phyloP scores from a whole-genome alignment of 2,888 invertebrate species.

The Sphaerophoria rueppellii region DNA sequence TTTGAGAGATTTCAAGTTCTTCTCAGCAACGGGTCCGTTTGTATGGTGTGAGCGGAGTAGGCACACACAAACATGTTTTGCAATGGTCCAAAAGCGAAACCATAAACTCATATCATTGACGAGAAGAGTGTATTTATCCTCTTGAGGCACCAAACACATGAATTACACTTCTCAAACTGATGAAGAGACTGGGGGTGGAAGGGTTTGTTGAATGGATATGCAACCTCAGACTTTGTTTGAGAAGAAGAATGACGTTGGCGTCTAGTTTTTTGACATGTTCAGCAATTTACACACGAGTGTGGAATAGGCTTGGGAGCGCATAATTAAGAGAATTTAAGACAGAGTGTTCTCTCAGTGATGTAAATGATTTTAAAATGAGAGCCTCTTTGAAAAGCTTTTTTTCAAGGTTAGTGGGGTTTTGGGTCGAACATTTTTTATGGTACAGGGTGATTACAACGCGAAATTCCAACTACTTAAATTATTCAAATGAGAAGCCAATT shows the following conservation, averaged over 20 bases:
- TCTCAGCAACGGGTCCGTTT: neutral
- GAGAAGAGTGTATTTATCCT: slow-evolving; percentile 52
- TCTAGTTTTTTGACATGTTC: slow-evolving; percentile 19
- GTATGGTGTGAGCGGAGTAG: slow-evolving; percentile 4
- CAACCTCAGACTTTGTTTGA: neutral
- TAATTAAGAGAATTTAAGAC: neutral
- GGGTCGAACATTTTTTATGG: neutral
- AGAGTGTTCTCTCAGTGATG: neutral
- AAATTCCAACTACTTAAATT: neutral
- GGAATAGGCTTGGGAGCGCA: slow-evolving; percentile 26
- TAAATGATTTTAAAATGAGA: slow-evolving; percentile 8
- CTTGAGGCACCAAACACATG: slow-evolving; percentile 12
- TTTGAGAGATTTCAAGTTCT: slow-evolving; percentile 61
- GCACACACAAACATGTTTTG: slow-evolving; percentile 33
- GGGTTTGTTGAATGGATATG: slow-evolving; percentile 19
- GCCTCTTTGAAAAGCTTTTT: slow-evolving; percentile 28
- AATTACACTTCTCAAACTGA: slow-evolving; percentile 8
- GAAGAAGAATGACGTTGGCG: neutral
- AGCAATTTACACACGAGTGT: slow-evolving; percentile 29
- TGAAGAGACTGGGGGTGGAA: neutral
- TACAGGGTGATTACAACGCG: slow-evolving; percentile 8
- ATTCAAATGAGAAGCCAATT: neutral
- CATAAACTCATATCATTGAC: slow-evolving; percentile 66
- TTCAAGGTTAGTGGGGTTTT: slow-evolving; percentile 56
- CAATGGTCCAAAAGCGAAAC: slow-evolving; percentile 58